Base-by-base conservation (phyloP, 2,113 vertebrate species). In the Morphnarchus princeps region DNA sequence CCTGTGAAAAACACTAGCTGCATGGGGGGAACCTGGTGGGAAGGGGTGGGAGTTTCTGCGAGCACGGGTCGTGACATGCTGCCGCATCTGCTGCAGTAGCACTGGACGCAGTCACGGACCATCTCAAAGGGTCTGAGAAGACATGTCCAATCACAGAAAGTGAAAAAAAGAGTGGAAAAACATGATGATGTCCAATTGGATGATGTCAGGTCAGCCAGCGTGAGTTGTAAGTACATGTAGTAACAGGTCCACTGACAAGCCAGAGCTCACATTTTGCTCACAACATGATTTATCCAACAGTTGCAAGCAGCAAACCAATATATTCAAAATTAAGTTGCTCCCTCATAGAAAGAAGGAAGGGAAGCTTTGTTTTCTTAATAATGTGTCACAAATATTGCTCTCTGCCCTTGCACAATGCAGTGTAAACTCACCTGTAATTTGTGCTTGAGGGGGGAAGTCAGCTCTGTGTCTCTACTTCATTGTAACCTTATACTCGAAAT, bases 31-130 rank as follows among this genome's bases (percentile, higher is more conserved):
- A n/a, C 10, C 9, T 34, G 45, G 10, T 26, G 19, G n/a, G 31
- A 78, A 32, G 11, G 8, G 6, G 20, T 58, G 17, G 36, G 66
- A 76, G 63, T 54, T 65, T 55, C 54, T 31, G 8, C 28, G 16
- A 42, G 50, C 17, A 18, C 0, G 1, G 45, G 13, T n/a, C 13
- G 11, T 49, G 32, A 8, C 11, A 14, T 0, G 0, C 32, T 69
- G 49, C 47, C 8, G 2, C 16, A 10, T 47, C 42, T 90, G 86
- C 71, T 52, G 26, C 31, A 7, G 24, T 45, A 57, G 52, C 29
- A 11, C 36, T 52, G 66, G 36, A 16, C 36, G 15, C 1, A 5
- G 18, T n/a, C 12, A 3, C 43, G 52, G 40, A 42, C n/a, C 13
- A 5, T 42, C 52, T 54, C 4, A 2, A 80, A 47, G 24, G 7